Evolutionary conservation across 2,797 vertebrate genomes (phyloP).

Genomic region (Carcharodon carcharias): DNA sequence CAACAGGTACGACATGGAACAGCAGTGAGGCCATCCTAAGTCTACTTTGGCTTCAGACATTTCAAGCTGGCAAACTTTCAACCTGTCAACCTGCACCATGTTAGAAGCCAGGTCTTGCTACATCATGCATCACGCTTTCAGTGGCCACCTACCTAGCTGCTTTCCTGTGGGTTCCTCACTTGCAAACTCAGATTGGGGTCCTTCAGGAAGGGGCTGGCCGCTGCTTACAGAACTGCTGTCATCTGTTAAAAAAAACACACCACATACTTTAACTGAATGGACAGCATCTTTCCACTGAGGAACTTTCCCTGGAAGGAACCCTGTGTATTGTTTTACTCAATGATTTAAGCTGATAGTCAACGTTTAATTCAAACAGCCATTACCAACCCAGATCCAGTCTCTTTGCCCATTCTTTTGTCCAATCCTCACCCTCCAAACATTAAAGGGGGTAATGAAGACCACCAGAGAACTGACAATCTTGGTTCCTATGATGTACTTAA

Average conservation of each 20-base stretch:
- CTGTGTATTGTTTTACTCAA: not conserved
- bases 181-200: not conserved
- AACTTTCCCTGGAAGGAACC: not conserved
- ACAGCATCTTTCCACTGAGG: not conserved
- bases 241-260: not conserved
- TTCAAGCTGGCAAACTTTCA: not conserved
- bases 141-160: slow-evolving; percentile 1
- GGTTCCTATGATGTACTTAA: not conserved
- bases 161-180: not conserved
- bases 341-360: not conserved
- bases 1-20: not conserved
- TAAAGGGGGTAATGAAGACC: not conserved
- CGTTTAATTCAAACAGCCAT: not conserved
- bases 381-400: not conserved
- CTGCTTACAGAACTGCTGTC: slow-evolving; percentile 4
- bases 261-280: not conserved
- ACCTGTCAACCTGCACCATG: not conserved
- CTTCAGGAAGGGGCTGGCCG: slow-evolving; percentile 19
- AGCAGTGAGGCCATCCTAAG: not conserved
- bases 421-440: not conserved
- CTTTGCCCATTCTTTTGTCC: not conserved
- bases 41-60: not conserved
- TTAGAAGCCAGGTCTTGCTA: not conserved
- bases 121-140: not conserved
- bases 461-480: not conserved